Percentiles rank a stretch among this genome's conserved stretches.
Evolutionary conservation across 1,140 invertebrate species (phyloP).

Genomic region (Homarus americanus): DNA sequence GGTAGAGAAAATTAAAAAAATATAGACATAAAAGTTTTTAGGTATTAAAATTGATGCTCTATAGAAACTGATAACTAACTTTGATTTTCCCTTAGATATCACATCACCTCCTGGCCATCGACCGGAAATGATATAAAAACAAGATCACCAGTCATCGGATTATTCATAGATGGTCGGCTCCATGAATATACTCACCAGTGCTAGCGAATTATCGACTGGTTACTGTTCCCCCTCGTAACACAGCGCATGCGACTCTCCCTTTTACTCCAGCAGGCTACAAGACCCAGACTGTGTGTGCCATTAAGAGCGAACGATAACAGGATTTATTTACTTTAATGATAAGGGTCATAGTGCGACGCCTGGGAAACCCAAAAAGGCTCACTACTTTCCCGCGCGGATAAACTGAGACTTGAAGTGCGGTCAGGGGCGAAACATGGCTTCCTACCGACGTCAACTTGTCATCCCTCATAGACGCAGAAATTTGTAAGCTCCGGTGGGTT

Average conservation of each 20-base stretch:
- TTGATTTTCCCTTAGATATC: neutral
- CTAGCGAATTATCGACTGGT: slow-evolving; percentile 46
- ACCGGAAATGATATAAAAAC: slow-evolving; percentile 53
- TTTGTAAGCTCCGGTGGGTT: slow-evolving; percentile 44
- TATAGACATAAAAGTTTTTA: neutral
- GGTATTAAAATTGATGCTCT: neutral
- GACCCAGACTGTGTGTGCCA: neutral
- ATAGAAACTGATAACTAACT: neutral
- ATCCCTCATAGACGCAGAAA: slow-evolving; percentile 44
- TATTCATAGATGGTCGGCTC: slow-evolving; percentile 34
- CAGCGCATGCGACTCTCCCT: neutral
- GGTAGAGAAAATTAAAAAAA: neutral
- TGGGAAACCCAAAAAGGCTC: slow-evolving; percentile 14
- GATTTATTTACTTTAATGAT: slow-evolving; percentile 21
- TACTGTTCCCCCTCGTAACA: neutral
- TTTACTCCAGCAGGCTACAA: neutral
- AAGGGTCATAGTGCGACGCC: slow-evolving; percentile 21
- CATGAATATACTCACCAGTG: slow-evolving; percentile 41
- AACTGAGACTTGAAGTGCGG: slow-evolving; percentile 39
- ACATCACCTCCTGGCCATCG: neutral
- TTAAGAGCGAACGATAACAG: slow-evolving; percentile 20
- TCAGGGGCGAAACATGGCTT: slow-evolving; percentile 52
- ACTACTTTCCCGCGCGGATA: slow-evolving; percentile 59
- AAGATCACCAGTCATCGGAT: slow-evolving; percentile 46
- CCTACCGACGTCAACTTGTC: slow-evolving; percentile 57